Percentiles rank a stretch among this genome's conserved stretches.
phyloP scores from a whole-genome alignment of 2,797 vertebrate species.

The Prionace glauca region DNA sequence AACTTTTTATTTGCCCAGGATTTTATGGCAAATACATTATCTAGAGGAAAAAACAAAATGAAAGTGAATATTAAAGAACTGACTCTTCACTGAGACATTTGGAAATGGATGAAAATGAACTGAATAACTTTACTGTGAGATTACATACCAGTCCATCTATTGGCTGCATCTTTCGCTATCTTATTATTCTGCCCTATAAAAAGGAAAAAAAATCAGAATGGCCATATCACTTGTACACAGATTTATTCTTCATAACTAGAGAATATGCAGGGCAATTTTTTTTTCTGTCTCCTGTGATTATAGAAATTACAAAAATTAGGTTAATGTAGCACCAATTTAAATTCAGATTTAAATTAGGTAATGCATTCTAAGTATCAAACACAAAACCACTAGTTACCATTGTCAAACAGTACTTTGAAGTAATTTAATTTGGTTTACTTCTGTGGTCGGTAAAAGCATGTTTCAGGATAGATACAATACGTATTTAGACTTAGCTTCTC shows the following conservation, averaged over 20 bases:
- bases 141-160: slow-evolving; percentile 87
- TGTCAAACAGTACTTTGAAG: neutral
- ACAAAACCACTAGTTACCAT: neutral
- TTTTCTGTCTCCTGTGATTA: too few relatives aligned
- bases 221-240: neutral
- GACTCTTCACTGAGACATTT: neutral
- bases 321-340: neutral
- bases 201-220: slow-evolving; percentile 36
- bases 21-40: slow-evolving; percentile 92
- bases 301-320: neutral
- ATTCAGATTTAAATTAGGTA: neutral
- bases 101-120: neutral
- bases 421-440: neutral
- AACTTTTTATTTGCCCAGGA: slow-evolving; percentile 98
- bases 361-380: neutral
- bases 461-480: neutral
- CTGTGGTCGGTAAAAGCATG: neutral
- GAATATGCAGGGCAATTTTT: neutral
- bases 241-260: neutral
- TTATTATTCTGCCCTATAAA: slow-evolving; percentile 75
- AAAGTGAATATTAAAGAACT: slow-evolving; percentile 31
- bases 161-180: slow-evolving; percentile 84
- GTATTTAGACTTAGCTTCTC: too few relatives aligned
- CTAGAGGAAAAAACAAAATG: slow-evolving; percentile 58
- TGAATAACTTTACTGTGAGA: neutral